A percentile compares a stretch with the other conserved stretches of the same genome.
Conservation (phyloP, 2,797 vertebrate genomes). For the Limosa lapponica region DNA sequence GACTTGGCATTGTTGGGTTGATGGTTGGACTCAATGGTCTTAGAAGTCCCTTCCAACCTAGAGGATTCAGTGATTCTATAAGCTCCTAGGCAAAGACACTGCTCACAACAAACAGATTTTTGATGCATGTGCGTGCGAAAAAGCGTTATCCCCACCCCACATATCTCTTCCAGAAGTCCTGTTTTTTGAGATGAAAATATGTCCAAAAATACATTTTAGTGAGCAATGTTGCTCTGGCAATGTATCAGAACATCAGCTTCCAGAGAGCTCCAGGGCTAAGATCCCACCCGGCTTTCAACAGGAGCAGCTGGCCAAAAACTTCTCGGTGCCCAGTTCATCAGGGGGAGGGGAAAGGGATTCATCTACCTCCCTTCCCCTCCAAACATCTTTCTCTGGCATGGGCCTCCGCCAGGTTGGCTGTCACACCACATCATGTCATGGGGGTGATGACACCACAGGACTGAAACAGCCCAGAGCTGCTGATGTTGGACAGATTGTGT, state of each 20-base stretch:
- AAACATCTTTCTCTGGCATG: background rate
- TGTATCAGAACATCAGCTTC: background rate
- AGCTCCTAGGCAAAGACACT: background rate
- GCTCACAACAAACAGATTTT: background rate
- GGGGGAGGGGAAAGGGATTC: background rate
- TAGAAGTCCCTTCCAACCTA: too few relatives aligned
- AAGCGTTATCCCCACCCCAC: background rate
- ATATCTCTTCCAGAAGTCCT: background rate
- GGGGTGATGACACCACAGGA: background rate
- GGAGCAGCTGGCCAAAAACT: background rate
- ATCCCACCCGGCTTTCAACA: background rate
- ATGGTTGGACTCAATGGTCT: too few relatives aligned
- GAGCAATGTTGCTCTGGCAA: background rate
- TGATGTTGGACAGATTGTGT: background rate
- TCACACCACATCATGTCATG: background rate
- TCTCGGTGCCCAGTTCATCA: background rate
- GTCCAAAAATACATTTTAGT: background rate
- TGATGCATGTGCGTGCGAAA: fast-evolving
- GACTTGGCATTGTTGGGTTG: too few relatives aligned
- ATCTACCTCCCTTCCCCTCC: background rate
- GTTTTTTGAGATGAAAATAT: background rate
- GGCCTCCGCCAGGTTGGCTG: background rate
- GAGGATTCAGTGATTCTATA: background rate
- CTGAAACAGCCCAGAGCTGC: background rate
- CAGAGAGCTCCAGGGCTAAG: background rate